Conservation (phyloP, 2,797 vertebrate genomes). For the Sciurus carolinensis region DNA sequence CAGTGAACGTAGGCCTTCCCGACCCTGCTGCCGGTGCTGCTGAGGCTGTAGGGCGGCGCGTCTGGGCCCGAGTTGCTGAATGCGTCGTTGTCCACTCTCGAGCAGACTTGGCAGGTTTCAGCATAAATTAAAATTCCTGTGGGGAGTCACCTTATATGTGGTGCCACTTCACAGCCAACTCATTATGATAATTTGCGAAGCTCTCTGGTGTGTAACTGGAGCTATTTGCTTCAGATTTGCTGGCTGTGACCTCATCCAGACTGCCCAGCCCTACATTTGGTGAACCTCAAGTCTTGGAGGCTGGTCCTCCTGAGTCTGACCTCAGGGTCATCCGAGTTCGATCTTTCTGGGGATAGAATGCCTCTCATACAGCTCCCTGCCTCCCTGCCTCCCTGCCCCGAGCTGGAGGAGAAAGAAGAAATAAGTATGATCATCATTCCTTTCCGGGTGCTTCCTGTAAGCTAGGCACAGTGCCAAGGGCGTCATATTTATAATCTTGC, state of each 20-base stretch:
- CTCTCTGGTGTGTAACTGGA: constrained; percentile 64
- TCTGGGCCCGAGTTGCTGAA: constrained; percentile 62
- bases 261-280: background rate
- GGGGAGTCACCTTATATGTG: constrained; percentile 79
- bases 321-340: background rate
- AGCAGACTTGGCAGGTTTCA: constrained; percentile 65
- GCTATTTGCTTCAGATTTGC: constrained; percentile 65
- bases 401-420: background rate
- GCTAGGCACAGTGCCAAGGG: background rate
- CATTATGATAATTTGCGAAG: constrained; percentile 70
- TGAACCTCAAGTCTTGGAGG: background rate
- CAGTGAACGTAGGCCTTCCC: background rate
- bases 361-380: background rate
- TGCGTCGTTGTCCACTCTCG: constrained; percentile 52
- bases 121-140: constrained; percentile 67
- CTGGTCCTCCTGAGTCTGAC: constrained; percentile 5
- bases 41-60: background rate
- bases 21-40: background rate
- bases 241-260: constrained; percentile 37
- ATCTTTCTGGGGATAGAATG: background rate
- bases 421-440: background rate
- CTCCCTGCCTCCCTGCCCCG: background rate
- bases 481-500: background rate
- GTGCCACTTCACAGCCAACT: constrained; percentile 73
- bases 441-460: background rate